phyloP scores from a whole-genome alignment of 2,113 vertebrate genomes.

The Tupaia chinensis region DNA sequence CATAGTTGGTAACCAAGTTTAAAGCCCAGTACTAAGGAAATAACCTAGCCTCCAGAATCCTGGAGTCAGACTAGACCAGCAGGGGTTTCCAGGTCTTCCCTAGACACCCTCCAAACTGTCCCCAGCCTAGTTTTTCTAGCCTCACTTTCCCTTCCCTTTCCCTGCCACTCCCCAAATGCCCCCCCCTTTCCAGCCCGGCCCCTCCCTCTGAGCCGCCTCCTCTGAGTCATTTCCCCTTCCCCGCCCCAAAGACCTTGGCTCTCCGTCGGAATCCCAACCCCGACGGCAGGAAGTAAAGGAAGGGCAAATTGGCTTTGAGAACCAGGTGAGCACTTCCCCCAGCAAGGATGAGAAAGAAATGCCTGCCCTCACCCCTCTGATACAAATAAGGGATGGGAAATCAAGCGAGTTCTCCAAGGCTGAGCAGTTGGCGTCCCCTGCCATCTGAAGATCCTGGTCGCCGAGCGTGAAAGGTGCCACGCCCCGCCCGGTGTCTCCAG shows the following conservation, averaged over 20 bases:
- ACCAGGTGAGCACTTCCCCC: neutral
- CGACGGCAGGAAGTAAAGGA: conserved; percentile 8
- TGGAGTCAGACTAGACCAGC: neutral
- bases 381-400: neutral
- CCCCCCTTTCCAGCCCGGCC: neutral
- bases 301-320: neutral
- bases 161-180: fast-evolving
- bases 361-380: fast-evolving
- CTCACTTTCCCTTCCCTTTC: neutral
- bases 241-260: neutral
- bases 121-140: neutral
- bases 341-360: neutral
- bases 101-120: neutral
- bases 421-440: fast-evolving
- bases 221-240: conserved; percentile 23
- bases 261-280: neutral
- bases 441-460: too few species aligned
- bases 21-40: neutral
- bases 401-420: neutral
- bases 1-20: neutral
- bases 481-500: neutral
- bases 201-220: conserved; percentile 36
- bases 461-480: neutral
- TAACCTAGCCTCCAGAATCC: neutral
- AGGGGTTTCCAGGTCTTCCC: neutral